Evolutionary conservation across 2,113 vertebrate species (phyloP), one percentile per base, ranked within the genome.

Genomic region (Ramphastos sulfuratus): DNA sequence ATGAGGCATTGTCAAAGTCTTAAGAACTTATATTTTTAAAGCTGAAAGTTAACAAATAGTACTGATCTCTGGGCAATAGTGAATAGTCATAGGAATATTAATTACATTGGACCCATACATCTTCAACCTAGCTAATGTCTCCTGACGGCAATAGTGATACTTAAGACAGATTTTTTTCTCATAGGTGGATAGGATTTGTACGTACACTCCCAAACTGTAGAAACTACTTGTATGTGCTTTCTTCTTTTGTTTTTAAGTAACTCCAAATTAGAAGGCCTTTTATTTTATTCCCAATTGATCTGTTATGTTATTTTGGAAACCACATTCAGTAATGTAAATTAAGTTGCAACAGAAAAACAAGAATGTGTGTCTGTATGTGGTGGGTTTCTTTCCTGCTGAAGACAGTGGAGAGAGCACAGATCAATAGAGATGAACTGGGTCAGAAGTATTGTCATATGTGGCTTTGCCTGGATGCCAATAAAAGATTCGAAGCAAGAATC

Each of bases 21-120:
- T 87, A 76, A 82, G 70, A 87, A 54, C 48, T 66, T 42, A 35
- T 50, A 35, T 52, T 92, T 90, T 79, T 82, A 82, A 92, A 87
- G 56, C 19, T 74, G 60, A 50, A 92, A 74, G 18, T 64, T 82
- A 64, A 37, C 18, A 59, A 66, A 60, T 27, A 52, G 5, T 39
- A 35, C 35, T n/a, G 23, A 58, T 84, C 81, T 86, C 50, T 87
- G 31, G 37, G 30, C 66, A 80, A 15, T 55, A 65, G 30, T 75
- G 50, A 73, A 76, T 75, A 78, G n/a, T 85, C 48, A 27, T 18
- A 75, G 46, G 35, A 77, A 77, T 84, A 39, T 44, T 55, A 58
- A 71, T 86, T 90, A 59, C 13, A 30, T 15, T 71, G 64, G 39
- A 66, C 21, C 14, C 46, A 12, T 42, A 37, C 10, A 39, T 55